Base-by-base conservation (phyloP, 2,888 invertebrate genomes). In the Formica aserva region DNA sequence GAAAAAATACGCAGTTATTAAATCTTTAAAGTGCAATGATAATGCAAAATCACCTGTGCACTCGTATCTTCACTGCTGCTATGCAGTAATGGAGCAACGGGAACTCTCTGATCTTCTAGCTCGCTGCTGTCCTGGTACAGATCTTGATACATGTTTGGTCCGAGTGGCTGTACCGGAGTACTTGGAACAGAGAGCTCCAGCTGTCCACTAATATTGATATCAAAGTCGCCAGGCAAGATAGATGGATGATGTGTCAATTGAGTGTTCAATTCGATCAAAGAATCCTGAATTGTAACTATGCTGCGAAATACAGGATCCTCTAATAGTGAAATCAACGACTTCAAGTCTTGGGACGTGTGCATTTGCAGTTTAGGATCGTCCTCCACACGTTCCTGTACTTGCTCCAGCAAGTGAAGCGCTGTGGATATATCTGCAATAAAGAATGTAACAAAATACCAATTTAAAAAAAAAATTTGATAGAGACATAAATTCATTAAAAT, bases 231-330 rank as follows among this genome's bases (percentile, higher is more conserved):
- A 63, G 98, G 98, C 86, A 98, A 95, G 94, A 98, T 98, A 29
- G 98, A 98, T 18, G 98, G 98, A 95, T 98, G 98, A 92, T 98
- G 98, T 60, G 97, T 97, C 81, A 98, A 96, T 95, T 98, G 98
- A 41, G 97, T 97, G 88, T 98, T 98, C 80, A 99, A 95, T 95
- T 98, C 98, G 66, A 97, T 97, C 65, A 99, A 95, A 0, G 99
- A 98, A 94, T 99, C 98, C 95, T 99, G 97, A 85, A 99, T 97
- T 80, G 98, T 98, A 26, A 98, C 97, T 91, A 99, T 98, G 92
- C 98, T 98, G 87, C 97, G 96, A 92, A 99, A 97, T 77, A 99
- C 98, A 3, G 99, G 99, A 95, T 98, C 98, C 92, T 98, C 98
- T 88, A 98, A 93, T 86, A 98, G 96, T 87, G 97, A 97, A 90